Base-by-base conservation (phyloP, 2,113 vertebrate species). In the Isurus oxyrinchus region DNA sequence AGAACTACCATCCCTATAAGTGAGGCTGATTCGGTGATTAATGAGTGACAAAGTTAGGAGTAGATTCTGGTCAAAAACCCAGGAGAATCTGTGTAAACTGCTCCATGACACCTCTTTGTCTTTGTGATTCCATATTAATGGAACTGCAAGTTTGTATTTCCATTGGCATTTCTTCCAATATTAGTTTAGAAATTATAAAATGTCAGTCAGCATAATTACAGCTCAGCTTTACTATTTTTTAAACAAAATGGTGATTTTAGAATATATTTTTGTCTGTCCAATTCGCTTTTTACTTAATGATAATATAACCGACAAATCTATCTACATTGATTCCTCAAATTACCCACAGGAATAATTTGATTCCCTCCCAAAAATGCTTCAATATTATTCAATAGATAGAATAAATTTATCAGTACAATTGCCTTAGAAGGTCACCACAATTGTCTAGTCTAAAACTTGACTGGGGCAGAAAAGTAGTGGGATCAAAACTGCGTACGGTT, bases 21-120 rank as follows among this genome's bases (percentile, higher is more conserved):
- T 27, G 44, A 21, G 40, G 66, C 21, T 95, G 61, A 69, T 95
- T 69, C 40, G 66, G 35, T 94, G 31, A 94, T 35, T 94, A 94
- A 94, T 94, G 90, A 40, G 61, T 94, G 90, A 94, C 61, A 91
- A 91, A 61, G 88, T 94, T 57, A 93, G 2, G 35, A 63, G 59
- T 31, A 63, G n/a, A 6, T 93, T 94, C 14, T 94, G 31, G 23
- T 94, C 90, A 94, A 35, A 94, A 94, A 61, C 61, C 59, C 81
- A 84, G 44, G 81, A 84, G 81, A 40, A 84, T 84, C 40, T 44
- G 55, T 90, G 53, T 35, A 91, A 91, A 91, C 55, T 91, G 27
- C 13, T 57, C 81, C 87, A 35, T 91, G 16, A 16, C 31, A 91
- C 88, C 88, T 91, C 53, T 91, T 35, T 59, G 35, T 44, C 59